A percentile compares a stretch with the other conserved stretches of the same genome.
These are phyloP conservation scores for Ecliptopera silaceata DNA, from an alignment of 2,888 invertebrate species.

Conservation along the genomic window DNA sequence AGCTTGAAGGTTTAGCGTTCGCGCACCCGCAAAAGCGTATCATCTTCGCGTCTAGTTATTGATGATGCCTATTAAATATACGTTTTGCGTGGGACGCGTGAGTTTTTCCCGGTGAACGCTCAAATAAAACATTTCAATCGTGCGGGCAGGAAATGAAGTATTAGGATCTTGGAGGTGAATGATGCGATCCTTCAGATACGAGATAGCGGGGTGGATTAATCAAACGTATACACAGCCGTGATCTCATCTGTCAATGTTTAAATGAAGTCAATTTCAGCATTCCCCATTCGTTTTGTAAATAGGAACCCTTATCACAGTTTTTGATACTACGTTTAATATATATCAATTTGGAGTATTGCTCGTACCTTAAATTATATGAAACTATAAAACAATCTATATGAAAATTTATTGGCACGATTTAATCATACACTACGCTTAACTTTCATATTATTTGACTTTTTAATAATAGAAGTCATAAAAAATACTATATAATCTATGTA, in stretches of 20 bases:
- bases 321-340: too few relatives aligned
- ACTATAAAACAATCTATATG: too few relatives aligned
- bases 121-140: slow-evolving; percentile 79
- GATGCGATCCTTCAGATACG: slow-evolving; percentile 51
- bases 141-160: slow-evolving; percentile 73
- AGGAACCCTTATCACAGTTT: too few relatives aligned
- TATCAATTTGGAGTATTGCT: too few relatives aligned
- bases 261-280: background rate
- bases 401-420: too few relatives aligned
- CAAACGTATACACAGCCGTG: slow-evolving; percentile 38
- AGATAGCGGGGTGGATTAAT: slow-evolving; percentile 44
- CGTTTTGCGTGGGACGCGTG: slow-evolving; percentile 68
- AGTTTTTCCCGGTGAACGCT: slow-evolving; percentile 59
- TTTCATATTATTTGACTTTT: too few relatives aligned
- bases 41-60: slow-evolving; percentile 78
- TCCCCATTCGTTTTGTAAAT: background rate
- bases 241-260: slow-evolving; percentile 19
- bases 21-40: slow-evolving; percentile 70
- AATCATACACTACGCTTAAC: too few relatives aligned
- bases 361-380: too few relatives aligned
- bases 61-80: slow-evolving; percentile 82
- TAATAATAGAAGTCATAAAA: too few relatives aligned
- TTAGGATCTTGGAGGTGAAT: slow-evolving; percentile 60
- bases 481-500: slow-evolving; percentile 50
- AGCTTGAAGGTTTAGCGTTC: slow-evolving; percentile 66